Percentiles rank a stretch among this genome's conserved stretches.
These are phyloP conservation scores for Montipora cactus DNA, from an alignment of 64 coral and sea anemone genomes.

Conservation along the genomic window DNA sequence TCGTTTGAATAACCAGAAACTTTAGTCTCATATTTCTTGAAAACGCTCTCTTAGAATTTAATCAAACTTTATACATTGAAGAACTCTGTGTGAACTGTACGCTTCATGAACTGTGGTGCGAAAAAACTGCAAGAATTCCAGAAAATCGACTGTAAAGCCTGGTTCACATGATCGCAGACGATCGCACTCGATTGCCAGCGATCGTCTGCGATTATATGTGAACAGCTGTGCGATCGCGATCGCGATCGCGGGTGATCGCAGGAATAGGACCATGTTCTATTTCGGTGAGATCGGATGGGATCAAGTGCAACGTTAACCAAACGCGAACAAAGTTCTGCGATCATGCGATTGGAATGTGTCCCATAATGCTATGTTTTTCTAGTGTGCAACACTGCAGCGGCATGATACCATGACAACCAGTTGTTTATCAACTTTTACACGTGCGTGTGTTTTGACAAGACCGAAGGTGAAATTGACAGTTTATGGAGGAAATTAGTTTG, in stretches of 20 bases:
- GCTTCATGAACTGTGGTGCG: no score
- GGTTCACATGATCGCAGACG: no score
- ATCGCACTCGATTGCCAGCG: neutral
- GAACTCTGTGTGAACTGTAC: no score
- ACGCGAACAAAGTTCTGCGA: neutral
- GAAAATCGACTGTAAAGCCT: no score
- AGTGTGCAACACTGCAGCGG: neutral
- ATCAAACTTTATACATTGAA: no score
- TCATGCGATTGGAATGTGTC: neutral
- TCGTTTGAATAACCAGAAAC: no score
- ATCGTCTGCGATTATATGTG: neutral
- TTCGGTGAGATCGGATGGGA: neutral
- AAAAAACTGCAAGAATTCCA: no score
- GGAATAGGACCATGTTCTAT: slow-evolving; percentile 4
- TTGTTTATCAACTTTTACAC: neutral
- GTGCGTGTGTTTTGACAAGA: neutral
- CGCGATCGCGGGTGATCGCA: neutral
- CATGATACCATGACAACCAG: no score
- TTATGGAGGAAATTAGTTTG: neutral
- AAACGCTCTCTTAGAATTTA: no score
- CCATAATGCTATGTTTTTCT: neutral
- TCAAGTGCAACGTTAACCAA: neutral
- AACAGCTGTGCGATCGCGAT: neutral
- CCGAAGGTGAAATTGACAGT: neutral
- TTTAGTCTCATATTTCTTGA: no score